Conservation (phyloP, 37 sponge, comb jelly and placozoan genomes). For the Ianthella basta region DNA sequence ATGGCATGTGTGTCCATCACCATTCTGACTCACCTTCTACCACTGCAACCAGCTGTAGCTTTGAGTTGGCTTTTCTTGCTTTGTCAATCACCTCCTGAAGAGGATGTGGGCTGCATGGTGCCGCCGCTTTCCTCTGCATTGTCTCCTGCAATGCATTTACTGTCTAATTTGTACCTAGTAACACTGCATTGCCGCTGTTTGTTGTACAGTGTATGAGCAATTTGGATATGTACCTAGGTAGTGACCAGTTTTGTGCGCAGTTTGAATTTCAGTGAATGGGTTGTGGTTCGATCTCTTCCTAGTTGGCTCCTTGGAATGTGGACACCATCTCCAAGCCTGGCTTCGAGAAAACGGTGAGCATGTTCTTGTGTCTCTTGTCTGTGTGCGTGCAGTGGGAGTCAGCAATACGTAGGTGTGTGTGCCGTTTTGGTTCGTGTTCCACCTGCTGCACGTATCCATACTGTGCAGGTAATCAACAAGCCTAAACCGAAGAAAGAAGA, state of each 20-base stretch:
- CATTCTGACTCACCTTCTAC: no score
- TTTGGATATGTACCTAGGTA: no score
- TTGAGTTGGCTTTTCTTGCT: no score
- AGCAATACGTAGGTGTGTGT: background rate
- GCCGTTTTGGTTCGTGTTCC: background rate
- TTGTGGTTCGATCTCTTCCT: background rate
- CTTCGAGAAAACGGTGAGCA: slow-evolving; percentile 77
- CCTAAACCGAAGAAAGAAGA: background rate
- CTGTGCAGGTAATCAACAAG: slow-evolving; percentile 49
- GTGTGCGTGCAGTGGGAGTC: slow-evolving; percentile 23
- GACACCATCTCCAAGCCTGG: slow-evolving; percentile 88
- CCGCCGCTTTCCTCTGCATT: no score
- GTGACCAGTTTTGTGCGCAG: background rate
- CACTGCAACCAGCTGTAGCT: no score
- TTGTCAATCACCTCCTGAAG: no score
- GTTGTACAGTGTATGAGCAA: no score
- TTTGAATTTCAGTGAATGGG: background rate
- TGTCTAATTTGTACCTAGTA: no score
- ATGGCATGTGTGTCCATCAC: no score
- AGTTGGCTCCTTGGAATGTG: slow-evolving; percentile 90
- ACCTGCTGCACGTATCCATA: background rate
- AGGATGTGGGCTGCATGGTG: no score
- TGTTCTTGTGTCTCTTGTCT: background rate
- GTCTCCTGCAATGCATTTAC: no score
- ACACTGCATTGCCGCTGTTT: no score